Conservation (phyloP, 2,888 invertebrate species). For the Thyatira batis region DNA sequence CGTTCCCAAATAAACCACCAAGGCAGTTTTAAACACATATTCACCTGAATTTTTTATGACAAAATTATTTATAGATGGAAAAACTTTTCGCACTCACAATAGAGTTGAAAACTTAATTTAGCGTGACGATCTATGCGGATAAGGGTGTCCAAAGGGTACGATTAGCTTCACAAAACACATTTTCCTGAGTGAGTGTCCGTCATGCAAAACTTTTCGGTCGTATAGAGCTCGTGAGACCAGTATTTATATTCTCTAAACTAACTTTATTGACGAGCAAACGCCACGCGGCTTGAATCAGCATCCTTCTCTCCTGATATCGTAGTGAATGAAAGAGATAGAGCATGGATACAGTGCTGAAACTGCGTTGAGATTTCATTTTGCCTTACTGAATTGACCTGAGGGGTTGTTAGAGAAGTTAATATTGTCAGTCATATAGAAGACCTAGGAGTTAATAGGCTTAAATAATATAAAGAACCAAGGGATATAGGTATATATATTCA, state of each 20-base stretch:
- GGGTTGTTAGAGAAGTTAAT: slow-evolving; percentile 34
- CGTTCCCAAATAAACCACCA: too few species aligned
- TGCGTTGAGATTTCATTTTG: too few species aligned
- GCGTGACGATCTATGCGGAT: neutral
- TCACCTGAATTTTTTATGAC: too few species aligned
- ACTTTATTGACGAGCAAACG: too few species aligned
- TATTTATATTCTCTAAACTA: too few species aligned
- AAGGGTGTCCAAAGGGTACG: slow-evolving; percentile 10
- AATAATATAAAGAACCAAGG: slow-evolving; percentile 22
- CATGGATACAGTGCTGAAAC: too few species aligned
- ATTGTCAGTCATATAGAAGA: slow-evolving; percentile 27
- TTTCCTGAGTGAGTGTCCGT: slow-evolving; percentile 11
- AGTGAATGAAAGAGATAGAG: too few species aligned
- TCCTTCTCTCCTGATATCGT: too few species aligned
- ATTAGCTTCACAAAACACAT: slow-evolving; percentile 23
- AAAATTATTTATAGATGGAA: neutral
- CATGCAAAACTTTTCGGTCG: slow-evolving; percentile 37
- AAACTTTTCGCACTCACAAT: neutral
- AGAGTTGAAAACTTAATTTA: neutral
- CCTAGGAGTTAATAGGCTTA: slow-evolving; percentile 20
- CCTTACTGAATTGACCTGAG: too few species aligned
- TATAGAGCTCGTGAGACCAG: slow-evolving; percentile 33
- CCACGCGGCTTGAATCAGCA: too few species aligned
- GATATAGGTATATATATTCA: slow-evolving; percentile 10
- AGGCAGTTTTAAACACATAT: too few species aligned